Evolutionary conservation across 2,888 invertebrate species (phyloP).

Genomic region (Epinotia ramella): DNA sequence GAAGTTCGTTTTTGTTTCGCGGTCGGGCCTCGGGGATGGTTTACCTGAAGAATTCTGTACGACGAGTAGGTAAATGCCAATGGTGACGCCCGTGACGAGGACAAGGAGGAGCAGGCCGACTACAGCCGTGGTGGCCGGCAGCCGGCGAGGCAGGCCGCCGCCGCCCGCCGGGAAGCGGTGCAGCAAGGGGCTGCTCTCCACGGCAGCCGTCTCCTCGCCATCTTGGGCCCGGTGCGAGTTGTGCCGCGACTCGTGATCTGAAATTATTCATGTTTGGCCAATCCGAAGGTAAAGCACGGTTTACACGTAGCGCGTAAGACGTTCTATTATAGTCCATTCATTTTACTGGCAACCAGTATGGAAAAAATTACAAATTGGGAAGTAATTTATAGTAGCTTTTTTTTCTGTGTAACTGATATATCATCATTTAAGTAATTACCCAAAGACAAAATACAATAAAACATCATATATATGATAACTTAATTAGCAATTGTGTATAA

Average conservation of each 20-base stretch:
- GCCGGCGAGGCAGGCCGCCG: slow-evolving; percentile 45
- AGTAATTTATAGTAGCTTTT: no score
- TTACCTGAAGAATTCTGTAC: slow-evolving; percentile 67
- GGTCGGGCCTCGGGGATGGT: not conserved
- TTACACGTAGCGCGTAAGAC: not conserved
- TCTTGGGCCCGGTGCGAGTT: slow-evolving; percentile 58
- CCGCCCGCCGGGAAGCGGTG: slow-evolving; percentile 41
- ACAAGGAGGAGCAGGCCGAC: slow-evolving; percentile 63
- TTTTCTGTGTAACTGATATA: no score
- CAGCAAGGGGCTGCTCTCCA: slow-evolving; percentile 67
- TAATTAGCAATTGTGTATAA: no score
- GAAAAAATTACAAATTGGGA: no score
- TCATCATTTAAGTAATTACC: no score
- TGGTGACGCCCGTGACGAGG: slow-evolving; percentile 66
- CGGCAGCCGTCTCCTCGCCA: slow-evolving; percentile 42
- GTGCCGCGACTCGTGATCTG: slow-evolving; percentile 71
- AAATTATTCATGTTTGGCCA: not conserved
- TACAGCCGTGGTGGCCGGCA: slow-evolving; percentile 53
- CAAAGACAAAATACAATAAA: no score
- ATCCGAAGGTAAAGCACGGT: not conserved
- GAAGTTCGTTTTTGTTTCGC: no score
- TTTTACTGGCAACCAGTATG: no score
- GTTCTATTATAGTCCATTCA: not conserved
- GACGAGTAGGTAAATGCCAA: slow-evolving; percentile 73
- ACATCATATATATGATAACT: no score